Conservation (phyloP, 2,113 vertebrate genomes). For the Pelvicachromis taeniatus region DNA sequence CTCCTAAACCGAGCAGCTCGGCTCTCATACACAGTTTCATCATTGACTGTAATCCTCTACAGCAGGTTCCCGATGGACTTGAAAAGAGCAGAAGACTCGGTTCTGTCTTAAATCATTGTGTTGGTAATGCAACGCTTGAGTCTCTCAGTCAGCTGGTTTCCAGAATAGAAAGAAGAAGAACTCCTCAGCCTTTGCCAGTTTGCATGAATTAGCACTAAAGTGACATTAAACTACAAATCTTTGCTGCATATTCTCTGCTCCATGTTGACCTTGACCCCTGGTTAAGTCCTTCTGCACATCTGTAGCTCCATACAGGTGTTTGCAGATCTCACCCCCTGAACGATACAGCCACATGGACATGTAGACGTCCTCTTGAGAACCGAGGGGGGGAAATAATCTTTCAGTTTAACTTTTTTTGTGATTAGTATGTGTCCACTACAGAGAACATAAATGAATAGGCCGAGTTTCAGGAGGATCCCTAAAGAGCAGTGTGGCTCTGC, state of each 20-base stretch:
- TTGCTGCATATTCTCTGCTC: background rate
- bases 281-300: background rate
- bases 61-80: background rate
- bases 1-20: background rate
- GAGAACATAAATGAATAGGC: background rate
- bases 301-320: background rate
- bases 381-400: background rate
- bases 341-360: background rate
- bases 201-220: background rate
- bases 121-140: background rate
- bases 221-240: background rate
- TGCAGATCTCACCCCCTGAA: background rate
- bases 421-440: background rate
- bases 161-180: background rate
- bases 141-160: background rate
- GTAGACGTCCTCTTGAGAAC: background rate
- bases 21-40: fast-evolving
- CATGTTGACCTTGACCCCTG: background rate
- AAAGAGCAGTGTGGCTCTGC: background rate
- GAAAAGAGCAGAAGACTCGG: background rate
- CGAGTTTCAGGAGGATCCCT: background rate
- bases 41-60: background rate
- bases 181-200: background rate
- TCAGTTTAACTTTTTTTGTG: background rate
- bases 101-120: background rate